Conservation (phyloP, 1,140 invertebrate species). For the Formica exsecta region DNA sequence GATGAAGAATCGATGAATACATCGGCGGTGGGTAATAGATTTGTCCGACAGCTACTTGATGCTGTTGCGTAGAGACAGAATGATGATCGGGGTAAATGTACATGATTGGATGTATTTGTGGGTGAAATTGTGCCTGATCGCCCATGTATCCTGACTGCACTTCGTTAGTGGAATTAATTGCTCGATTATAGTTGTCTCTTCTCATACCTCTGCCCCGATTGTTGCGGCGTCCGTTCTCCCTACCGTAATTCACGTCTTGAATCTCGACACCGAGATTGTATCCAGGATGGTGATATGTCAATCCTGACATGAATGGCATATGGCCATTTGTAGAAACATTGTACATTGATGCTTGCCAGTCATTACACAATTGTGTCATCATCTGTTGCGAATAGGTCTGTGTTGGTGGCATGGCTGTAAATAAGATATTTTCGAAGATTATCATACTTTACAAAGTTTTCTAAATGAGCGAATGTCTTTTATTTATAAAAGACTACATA, state of each 20-base stretch:
- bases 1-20: slow-evolving; percentile 73
- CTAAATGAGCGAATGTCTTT: neutral
- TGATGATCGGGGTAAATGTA: slow-evolving; percentile 71
- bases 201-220: slow-evolving; percentile 75
- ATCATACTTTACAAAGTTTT: slow-evolving; percentile 58
- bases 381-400: slow-evolving; percentile 71
- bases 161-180: slow-evolving; percentile 77
- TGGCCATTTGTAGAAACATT: slow-evolving; percentile 73
- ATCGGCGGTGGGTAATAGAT: slow-evolving; percentile 74
- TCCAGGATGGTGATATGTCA: slow-evolving; percentile 71
- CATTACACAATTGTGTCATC: slow-evolving; percentile 72
- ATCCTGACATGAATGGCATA: slow-evolving; percentile 70
- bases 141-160: slow-evolving; percentile 77
- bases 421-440: slow-evolving; percentile 18
- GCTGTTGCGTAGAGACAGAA: slow-evolving; percentile 73
- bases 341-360: slow-evolving; percentile 75
- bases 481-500: neutral
- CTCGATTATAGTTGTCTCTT: slow-evolving; percentile 76
- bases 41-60: slow-evolving; percentile 73
- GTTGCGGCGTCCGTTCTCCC: slow-evolving; percentile 75
- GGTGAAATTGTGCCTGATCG: slow-evolving; percentile 73
- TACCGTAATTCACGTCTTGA: slow-evolving; percentile 71
- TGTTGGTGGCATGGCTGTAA: slow-evolving; percentile 70
- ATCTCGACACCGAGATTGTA: slow-evolving; percentile 72
- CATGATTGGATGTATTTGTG: slow-evolving; percentile 67